These are phyloP conservation scores for Beris chalybata DNA, from an alignment of 2,888 invertebrate genomes.

Conservation along the genomic window DNA sequence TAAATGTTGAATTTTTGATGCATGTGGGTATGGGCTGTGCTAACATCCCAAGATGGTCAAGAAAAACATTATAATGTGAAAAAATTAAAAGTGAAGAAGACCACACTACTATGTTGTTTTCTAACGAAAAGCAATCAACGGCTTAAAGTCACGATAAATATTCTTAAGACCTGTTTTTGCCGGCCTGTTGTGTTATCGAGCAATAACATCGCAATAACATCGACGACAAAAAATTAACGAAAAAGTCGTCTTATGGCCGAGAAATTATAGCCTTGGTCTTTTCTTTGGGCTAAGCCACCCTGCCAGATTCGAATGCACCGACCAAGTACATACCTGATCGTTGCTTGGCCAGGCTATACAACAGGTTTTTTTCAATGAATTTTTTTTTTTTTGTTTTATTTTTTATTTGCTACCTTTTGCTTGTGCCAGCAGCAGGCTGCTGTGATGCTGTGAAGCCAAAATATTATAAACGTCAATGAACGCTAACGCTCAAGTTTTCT, in stretches of 20 bases:
- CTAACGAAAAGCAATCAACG: no score
- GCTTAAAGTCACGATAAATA: no score
- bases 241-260: conserved; percentile 1
- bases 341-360: not conserved
- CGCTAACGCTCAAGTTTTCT: conserved; percentile 2
- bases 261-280: conserved; percentile 1
- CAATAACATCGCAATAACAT: not conserved
- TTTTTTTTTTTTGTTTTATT: conserved; percentile 2
- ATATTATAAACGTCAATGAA: conserved; percentile 27
- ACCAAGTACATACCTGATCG: not conserved
- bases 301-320: not conserved
- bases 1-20: no score
- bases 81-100: no score
- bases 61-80: no score
- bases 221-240: not conserved
- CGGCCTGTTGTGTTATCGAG: not conserved
- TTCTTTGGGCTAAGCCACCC: not conserved
- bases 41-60: no score
- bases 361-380: conserved; percentile 7
- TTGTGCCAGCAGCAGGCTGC: no score
- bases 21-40: no score
- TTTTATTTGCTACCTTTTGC: not conserved
- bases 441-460: conserved; percentile 11
- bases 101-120: no score
- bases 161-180: no score